Base-by-base conservation (phyloP, 2,797 vertebrate species). In the Distichodus sexfasciatus region DNA sequence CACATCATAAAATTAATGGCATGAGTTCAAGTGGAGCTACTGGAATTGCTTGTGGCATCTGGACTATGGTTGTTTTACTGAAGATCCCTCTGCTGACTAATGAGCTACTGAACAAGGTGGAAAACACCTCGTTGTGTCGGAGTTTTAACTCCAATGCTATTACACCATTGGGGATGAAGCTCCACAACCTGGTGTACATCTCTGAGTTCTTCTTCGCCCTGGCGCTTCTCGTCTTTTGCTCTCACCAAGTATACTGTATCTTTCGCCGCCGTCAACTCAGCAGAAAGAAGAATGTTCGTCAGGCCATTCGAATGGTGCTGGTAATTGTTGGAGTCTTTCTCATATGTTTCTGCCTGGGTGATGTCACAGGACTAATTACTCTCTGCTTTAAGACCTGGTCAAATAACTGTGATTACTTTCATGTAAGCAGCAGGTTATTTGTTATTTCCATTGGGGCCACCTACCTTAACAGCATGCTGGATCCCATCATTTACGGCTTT, bases 391-490 rank as follows among this genome's bases (percentile, higher is more conserved):
- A 47, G 23, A 0, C 0, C 14, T 28, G 46, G 26, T 69, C 0
- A 33, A 76, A 0, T 0, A 21, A 69, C 35, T 85, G 87, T 1
- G 0, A 6, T 1, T 6, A 44, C 0, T 82, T 85, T 3, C 44
- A 1, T 0, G n/a, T 69, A 0, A 38, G 69, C 0, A 48, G 64
- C 48, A 3, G 54, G 4, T 51, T 83, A 41, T 90, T 92, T 19
- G 78, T 81, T 2, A 12, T 83, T 12, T 88, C 79, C 44, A 58
- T 91, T 21, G 74, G 81, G 2, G 82, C 91, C 66, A 91, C 82
- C 28, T 92, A 92, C 36, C 63, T 90, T 74, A 92, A 91, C 75
- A 89, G 90, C 28, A 54, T 85, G 70, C 66, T 91, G 71, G 88
- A 94, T 48, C 91, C 82, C 0, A 12, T 88, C 33, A 73, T 87